Base-by-base conservation (phyloP, 1,140 invertebrate genomes). In the Aphidius gifuensis region DNA sequence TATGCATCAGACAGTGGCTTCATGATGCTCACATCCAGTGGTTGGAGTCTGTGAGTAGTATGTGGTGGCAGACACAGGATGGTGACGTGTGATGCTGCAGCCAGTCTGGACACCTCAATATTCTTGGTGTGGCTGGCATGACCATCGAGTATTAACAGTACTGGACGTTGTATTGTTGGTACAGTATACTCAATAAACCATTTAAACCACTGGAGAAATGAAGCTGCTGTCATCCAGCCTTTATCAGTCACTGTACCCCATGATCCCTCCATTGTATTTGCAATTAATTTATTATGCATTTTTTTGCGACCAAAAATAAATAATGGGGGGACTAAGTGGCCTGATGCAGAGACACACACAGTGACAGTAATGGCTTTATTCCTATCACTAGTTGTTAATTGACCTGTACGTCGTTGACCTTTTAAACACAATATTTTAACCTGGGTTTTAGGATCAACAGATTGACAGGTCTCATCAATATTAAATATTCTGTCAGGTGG, bases 21-120 rank as follows among this genome's bases (percentile, higher is more conserved):
- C 68, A 80, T 79, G 64, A 82, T 73, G 46, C 65, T 65, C 9
- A 77, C 71, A 65, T 81, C 80, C 4, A 82, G 66, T 11, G 79
- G 77, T 60, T 82, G 79, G 6, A 83, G 53, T 55, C 72, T 67
- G 51, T 72, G 62, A 53, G n/a, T 60, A 5, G 46, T 66, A 51
- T 65, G 59, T 55, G 45, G 57, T 38, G 64, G 56, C 5, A 66
- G 47, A 39, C 56, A 66, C 9, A 64, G 38, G 3, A 64, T 42
- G 2, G 48, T 46, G 0, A 76, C 65, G 8, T 64, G 58, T 62
- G 68, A 68, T 60, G 50, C 62, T 58, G 44, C 8, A 39, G 65
- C 60, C 9, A 51, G 40, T 6, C 58, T 51, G 21, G 65, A 60
- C 2, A 64, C 5, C 23, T 68, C 58, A 7, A 66, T 11, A 56